Conservation (phyloP, 2,113 vertebrate species). For the Mystacornis crossleyi region DNA sequence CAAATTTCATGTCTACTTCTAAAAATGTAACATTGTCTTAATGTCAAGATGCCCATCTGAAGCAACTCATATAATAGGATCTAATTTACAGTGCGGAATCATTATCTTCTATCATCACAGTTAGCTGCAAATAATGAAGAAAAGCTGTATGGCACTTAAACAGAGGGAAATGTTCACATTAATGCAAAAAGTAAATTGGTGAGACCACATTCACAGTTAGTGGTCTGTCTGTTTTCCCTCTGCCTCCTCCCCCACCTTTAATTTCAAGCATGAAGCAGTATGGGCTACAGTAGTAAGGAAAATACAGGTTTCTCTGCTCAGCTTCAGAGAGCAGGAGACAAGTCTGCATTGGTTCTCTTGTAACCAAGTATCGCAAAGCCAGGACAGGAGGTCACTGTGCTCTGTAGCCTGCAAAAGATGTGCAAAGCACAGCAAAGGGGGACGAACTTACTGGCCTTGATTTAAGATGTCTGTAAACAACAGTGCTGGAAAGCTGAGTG, state of each 20-base stretch:
- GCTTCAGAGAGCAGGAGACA: not conserved
- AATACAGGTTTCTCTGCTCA: not conserved
- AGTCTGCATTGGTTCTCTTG: not conserved
- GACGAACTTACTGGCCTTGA: not conserved
- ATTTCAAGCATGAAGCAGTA: not conserved
- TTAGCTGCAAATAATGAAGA: slow-evolving; percentile 3
- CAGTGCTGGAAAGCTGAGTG: not conserved
- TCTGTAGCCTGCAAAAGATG: not conserved
- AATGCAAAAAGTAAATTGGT: not conserved
- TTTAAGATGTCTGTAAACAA: not conserved
- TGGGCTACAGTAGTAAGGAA: not conserved
- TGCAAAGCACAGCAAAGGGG: not conserved
- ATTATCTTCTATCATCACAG: not conserved
- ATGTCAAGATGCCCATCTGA: slow-evolving; percentile 31
- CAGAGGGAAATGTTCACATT: not conserved
- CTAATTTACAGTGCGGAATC: slow-evolving; percentile 5
- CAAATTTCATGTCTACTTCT: slow-evolving; percentile 37
- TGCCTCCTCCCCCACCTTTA: not conserved
- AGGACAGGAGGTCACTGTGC: rapidly evolving
- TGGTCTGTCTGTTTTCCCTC: not conserved
- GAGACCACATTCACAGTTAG: not conserved
- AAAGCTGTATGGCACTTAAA: not conserved
- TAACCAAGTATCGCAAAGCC: not conserved
- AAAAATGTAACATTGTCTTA: slow-evolving; percentile 27
- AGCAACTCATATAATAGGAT: not conserved